Evolutionary conservation across 2,888 invertebrate species (phyloP), one percentile per base, ranked within the genome.

Genomic region (Pammene fasciana): DNA sequence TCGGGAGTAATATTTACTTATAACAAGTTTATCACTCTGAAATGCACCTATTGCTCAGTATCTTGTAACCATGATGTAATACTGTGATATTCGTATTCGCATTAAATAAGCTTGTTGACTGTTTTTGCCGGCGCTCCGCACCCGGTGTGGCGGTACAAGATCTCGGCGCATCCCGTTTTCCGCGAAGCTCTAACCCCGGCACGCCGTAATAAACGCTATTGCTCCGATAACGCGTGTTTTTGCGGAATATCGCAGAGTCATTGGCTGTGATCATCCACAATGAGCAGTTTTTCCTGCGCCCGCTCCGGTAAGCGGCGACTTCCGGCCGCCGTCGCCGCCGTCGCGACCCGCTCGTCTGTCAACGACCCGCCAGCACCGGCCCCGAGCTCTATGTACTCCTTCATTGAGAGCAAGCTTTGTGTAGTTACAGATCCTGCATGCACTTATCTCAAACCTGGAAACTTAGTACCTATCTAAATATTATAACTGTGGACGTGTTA

Each of bases 141-240:
- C 57, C n/a, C 38, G 26, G 61, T 41, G n/a, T 0, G 14, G 41
- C 26, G 13, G n/a, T n/a, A 6, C 5, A 62, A 55, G 55, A 56
- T 48, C 55, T 8, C 50, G 14, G 7, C 56, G 56, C 46, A 38
- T 65, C 34, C 52, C 52, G 34, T 11, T 8, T 60, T 67, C 67
- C 45, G 38, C 46, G 60, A 54, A 60, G 45, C 36, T 54, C 60
- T 57, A 59, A 38, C 52, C 13, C 52, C 36, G 57, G 64, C 50
- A 57, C 45, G 62, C 64, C n/a, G 61, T 64, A 68, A 65, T 46
- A 59, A 68, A 65, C 57, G 68, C 57, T 65, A 70, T 65, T 52
- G 68, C 57, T 54, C 59, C 54, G 43, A 65, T 65, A 52, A 54
- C 52, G 43, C 52, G 14, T 34, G 36, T 68, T 68, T 65, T 68